phyloP scores from a whole-genome alignment of 2,888 invertebrate genomes.

The Lumbricus terrestris region DNA sequence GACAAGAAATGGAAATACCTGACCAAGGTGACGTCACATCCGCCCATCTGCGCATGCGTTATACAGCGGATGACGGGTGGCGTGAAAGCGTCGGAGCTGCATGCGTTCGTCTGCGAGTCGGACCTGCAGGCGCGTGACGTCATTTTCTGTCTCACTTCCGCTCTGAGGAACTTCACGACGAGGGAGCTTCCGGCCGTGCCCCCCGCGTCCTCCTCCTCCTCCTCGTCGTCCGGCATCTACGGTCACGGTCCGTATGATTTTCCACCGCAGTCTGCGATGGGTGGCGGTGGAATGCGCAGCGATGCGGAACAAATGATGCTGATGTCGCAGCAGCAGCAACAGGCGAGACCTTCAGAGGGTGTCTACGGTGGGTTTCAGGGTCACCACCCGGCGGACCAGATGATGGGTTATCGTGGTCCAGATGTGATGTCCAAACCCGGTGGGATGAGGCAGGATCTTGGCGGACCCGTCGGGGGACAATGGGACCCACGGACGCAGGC shows the following conservation, averaged over 20 bases:
- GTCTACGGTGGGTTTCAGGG: background rate
- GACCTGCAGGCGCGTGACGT: slow-evolving; percentile 17
- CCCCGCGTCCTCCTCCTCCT: too few relatives aligned
- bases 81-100: background rate
- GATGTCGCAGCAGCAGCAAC: background rate
- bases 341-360: background rate
- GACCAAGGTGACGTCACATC: slow-evolving; percentile 9
- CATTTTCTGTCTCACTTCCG: background rate
- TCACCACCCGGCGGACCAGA: background rate
- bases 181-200: background rate
- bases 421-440: background rate
- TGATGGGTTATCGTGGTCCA: background rate
- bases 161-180: background rate
- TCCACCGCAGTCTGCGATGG: background rate
- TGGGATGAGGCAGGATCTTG: background rate
- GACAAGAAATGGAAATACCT: slow-evolving; percentile 18
- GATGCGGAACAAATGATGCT: background rate
- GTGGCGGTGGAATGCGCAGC: background rate
- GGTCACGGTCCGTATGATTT: background rate
- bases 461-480: background rate
- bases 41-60: slow-evolving; percentile 17
- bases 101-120: slow-evolving; percentile 18
- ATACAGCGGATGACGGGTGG: slow-evolving; percentile 15
- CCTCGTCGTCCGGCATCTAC: background rate
- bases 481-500: background rate